phyloP scores from a whole-genome alignment of 2,113 vertebrate genomes.

The Opisthocomus hoazin region DNA sequence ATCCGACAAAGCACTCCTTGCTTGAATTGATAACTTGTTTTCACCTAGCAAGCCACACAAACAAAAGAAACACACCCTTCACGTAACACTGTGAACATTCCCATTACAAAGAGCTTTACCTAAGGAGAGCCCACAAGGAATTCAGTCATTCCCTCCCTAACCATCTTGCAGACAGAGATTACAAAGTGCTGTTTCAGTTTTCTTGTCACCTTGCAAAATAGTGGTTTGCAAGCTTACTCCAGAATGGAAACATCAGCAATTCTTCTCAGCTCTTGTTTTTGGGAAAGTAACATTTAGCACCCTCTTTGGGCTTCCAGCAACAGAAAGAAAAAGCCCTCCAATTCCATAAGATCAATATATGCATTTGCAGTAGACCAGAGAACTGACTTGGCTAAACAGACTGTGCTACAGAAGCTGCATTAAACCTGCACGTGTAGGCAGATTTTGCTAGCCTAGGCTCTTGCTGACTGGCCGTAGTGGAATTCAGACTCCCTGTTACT shows the following conservation, averaged over 20 bases:
- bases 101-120: neutral
- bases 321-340: neutral
- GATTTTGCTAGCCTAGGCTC: neutral
- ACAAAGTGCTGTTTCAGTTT: neutral
- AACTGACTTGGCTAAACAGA: neutral
- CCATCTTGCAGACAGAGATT: neutral
- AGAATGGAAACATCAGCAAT: neutral
- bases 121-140: neutral
- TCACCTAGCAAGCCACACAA: neutral
- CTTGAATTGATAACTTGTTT: neutral
- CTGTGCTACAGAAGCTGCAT: neutral
- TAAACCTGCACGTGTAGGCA: neutral
- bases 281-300: neutral
- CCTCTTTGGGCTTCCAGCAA: neutral
- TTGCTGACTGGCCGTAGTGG: neutral
- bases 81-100: neutral
- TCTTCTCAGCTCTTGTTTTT: neutral
- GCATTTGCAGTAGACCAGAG: neutral
- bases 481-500: neutral
- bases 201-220: neutral
- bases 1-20: neutral
- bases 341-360: neutral
- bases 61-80: neutral
- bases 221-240: neutral
- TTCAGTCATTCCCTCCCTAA: neutral